phyloP scores from a whole-genome alignment of 1,140 invertebrate genomes.

The Lysiphlebus fabarum region DNA sequence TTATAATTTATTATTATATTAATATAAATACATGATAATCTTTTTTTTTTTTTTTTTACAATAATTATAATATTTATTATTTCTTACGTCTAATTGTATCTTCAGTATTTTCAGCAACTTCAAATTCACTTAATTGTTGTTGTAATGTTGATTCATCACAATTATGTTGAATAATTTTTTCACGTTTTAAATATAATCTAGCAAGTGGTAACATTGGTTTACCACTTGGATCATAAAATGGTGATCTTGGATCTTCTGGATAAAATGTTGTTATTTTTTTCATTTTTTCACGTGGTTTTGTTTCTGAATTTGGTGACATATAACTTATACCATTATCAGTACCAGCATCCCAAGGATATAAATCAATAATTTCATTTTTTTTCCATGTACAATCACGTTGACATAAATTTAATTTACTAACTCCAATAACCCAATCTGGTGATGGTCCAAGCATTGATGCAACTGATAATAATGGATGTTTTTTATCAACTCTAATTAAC shows the following conservation, averaged over 20 bases:
- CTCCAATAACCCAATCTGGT: conserved; percentile 94
- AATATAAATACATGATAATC: neutral
- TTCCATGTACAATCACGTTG: conserved; percentile 86
- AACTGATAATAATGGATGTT: conserved; percentile 86
- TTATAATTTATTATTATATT: neutral
- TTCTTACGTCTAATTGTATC: conserved; percentile 68
- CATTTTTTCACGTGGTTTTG: conserved; percentile 83
- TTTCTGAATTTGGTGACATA: conserved; percentile 83
- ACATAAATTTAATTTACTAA: conserved; percentile 84
- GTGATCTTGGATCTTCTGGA: conserved; percentile 82
- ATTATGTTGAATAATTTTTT: conserved; percentile 67
- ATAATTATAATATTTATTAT: conserved; percentile 3
- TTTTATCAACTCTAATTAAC: conserved; percentile 77
- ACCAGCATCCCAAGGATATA: conserved; percentile 93
- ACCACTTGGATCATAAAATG: conserved; percentile 82
- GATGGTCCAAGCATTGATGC: conserved; percentile 93
- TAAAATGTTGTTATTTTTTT: conserved; percentile 81
- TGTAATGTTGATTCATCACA: conserved; percentile 69
- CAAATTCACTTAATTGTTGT: conserved; percentile 58
- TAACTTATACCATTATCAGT: conserved; percentile 92
- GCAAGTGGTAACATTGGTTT: conserved; percentile 80
- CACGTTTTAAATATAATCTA: conserved; percentile 66
- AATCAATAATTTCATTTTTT: conserved; percentile 72
- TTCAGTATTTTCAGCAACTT: conserved; percentile 69
- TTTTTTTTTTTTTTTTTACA: no score